Evolutionary conservation across 2,888 invertebrate genomes (phyloP).

Genomic region (Sthenelais limicola): DNA sequence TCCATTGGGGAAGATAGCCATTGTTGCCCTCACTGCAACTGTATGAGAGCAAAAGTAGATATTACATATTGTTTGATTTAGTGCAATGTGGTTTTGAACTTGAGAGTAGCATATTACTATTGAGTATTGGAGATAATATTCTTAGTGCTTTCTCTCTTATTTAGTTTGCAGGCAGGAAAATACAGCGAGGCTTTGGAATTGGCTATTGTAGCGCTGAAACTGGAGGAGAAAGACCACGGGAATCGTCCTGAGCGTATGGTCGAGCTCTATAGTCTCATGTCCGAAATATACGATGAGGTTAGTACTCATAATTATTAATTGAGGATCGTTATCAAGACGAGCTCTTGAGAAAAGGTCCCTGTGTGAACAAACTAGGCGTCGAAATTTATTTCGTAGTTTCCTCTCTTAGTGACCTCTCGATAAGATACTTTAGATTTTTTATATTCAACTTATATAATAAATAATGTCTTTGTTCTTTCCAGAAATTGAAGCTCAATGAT

Average conservation of each 20-base stretch:
- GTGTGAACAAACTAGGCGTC: not conserved
- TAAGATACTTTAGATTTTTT: not conserved
- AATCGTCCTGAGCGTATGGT: conserved; percentile 69
- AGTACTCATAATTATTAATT: not conserved
- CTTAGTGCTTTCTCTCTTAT: too few relatives aligned
- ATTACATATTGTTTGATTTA: too few relatives aligned
- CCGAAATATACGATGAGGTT: conserved; percentile 71
- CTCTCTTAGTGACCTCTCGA: not conserved
- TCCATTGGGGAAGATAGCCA: too few relatives aligned
- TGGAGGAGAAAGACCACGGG: conserved; percentile 69
- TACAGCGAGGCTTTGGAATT: conserved; percentile 68
- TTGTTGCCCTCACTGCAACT: too few relatives aligned
- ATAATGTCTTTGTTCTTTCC: conserved; percentile 45
- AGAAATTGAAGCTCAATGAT: conserved; percentile 70
- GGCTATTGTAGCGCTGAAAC: conserved; percentile 68
- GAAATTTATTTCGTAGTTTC: not conserved
- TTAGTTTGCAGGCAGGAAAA: conserved; percentile 68
- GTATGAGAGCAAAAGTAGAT: too few relatives aligned
- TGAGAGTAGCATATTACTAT: too few relatives aligned
- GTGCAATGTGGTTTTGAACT: too few relatives aligned
- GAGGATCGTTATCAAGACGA: not conserved
- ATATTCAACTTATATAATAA: not conserved
- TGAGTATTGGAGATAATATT: too few relatives aligned
- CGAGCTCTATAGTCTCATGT: conserved; percentile 69
- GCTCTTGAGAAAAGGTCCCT: not conserved